Evolutionary conservation across 2,888 invertebrate genomes (phyloP).

Genomic region (Synergus japonicus): DNA sequence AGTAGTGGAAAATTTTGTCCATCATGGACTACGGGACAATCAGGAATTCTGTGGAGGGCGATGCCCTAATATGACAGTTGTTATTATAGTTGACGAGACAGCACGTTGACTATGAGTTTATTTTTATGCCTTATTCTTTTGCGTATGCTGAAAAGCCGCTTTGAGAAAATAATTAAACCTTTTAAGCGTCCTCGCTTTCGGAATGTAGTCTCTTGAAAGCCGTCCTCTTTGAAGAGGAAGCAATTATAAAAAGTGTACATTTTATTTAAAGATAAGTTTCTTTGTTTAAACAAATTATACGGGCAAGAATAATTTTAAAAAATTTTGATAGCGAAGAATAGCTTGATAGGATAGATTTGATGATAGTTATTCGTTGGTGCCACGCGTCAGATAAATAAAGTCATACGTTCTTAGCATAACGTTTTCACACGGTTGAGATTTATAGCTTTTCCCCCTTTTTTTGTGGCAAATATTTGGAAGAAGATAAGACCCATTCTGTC

Average conservation of each 20-base stretch:
- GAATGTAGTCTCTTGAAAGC: slow-evolving; percentile 7
- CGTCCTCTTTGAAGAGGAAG: not conserved
- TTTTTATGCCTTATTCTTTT: slow-evolving; percentile 24
- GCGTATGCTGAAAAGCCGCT: slow-evolving; percentile 32
- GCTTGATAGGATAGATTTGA: too few species aligned
- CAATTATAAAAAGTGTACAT: not conserved
- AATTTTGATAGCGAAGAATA: not conserved
- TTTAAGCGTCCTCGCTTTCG: slow-evolving; percentile 16
- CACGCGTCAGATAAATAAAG: slow-evolving; percentile 29
- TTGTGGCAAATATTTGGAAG: slow-evolving; percentile 31
- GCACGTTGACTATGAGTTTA: slow-evolving; percentile 29
- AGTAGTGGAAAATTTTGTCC: slow-evolving; percentile 15
- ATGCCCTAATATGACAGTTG: slow-evolving; percentile 35
- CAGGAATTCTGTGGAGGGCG: slow-evolving; percentile 32
- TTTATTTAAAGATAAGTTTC: not conserved
- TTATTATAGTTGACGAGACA: slow-evolving; percentile 36
- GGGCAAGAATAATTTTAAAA: not conserved
- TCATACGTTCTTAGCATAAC: slow-evolving; percentile 5
- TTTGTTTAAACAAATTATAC: not conserved
- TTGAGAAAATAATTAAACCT: slow-evolving; percentile 38
- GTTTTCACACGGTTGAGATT: slow-evolving; percentile 22
- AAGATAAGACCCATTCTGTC: slow-evolving; percentile 29
- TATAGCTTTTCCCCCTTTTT: slow-evolving; percentile 13
- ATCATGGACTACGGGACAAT: slow-evolving; percentile 31
- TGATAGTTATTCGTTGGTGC: not conserved